Conservation (phyloP, 2,888 invertebrate species). For the Mythimna ferrago region DNA sequence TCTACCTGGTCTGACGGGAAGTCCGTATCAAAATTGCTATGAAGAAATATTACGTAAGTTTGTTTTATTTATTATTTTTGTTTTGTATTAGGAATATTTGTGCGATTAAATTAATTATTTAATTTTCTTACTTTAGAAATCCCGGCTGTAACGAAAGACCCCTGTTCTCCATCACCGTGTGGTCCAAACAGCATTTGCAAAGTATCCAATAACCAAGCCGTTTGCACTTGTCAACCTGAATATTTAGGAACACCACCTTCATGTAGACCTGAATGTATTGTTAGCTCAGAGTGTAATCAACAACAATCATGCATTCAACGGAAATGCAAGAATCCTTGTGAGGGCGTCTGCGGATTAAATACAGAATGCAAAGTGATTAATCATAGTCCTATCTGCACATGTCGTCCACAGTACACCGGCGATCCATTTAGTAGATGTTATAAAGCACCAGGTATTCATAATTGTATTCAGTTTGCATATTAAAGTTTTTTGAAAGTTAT, state of each 20-base stretch:
- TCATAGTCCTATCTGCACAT: slow-evolving; percentile 94
- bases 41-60: slow-evolving; percentile 79
- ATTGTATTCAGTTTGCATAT: neutral
- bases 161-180: slow-evolving; percentile 94
- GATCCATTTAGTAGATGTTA: slow-evolving; percentile 93
- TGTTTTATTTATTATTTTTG: neutral
- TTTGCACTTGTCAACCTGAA: slow-evolving; percentile 93
- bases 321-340: slow-evolving; percentile 93
- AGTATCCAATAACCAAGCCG: slow-evolving; percentile 92
- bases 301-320: slow-evolving; percentile 92
- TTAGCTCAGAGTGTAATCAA: slow-evolving; percentile 92
- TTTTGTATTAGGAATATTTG: neutral
- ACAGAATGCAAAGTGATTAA: slow-evolving; percentile 93
- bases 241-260: slow-evolving; percentile 93
- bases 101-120: neutral
- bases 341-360: slow-evolving; percentile 92
- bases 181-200: slow-evolving; percentile 94
- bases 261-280: slow-evolving; percentile 92
- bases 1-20: slow-evolving; percentile 91
- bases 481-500: neutral
- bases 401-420: slow-evolving; percentile 91
- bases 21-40: slow-evolving; percentile 91
- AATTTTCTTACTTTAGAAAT: slow-evolving; percentile 73
- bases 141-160: slow-evolving; percentile 84
- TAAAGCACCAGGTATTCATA: slow-evolving; percentile 86